A percentile compares a stretch with the other conserved stretches of the same genome.
Evolutionary conservation across 2,113 vertebrate genomes (phyloP).

Genomic region (Rutilus rutilus): DNA sequence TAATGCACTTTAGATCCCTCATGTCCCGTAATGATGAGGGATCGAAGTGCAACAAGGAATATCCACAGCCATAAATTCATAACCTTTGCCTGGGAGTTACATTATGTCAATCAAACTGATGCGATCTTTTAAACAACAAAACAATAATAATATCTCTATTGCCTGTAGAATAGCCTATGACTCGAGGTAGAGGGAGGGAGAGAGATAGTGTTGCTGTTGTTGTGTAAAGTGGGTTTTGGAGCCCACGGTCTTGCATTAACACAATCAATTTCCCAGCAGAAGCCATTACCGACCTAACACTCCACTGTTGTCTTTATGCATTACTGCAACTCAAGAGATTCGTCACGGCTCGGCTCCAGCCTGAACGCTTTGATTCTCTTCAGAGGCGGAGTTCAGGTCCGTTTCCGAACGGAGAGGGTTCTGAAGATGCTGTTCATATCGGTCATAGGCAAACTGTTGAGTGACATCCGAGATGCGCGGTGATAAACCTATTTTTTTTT

Average conservation of each 20-base stretch:
- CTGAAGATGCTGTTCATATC: not conserved
- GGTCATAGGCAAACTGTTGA: not conserved
- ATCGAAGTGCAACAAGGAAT: not conserved
- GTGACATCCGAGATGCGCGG: not conserved
- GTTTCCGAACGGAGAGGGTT: not conserved
- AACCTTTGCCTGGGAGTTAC: slow-evolving; percentile 17
- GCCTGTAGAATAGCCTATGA: not conserved
- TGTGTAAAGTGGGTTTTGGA: slow-evolving; percentile 35
- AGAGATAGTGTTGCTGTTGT: not conserved
- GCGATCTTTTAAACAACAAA: not conserved
- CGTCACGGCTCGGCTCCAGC: not conserved
- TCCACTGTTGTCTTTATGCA: slow-evolving; percentile 39
- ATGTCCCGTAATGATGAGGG: not conserved
- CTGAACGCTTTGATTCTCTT: not conserved
- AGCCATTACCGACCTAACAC: slow-evolving; percentile 33
- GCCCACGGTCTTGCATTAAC: slow-evolving; percentile 40
- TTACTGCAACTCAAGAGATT: slow-evolving; percentile 40
- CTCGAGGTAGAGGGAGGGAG: not conserved
- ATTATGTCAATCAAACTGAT: not conserved
- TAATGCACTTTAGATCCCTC: not conserved
- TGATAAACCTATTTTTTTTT: too few relatives aligned
- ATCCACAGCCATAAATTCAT: not conserved
- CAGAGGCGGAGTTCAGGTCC: not conserved
- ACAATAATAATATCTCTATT: not conserved
- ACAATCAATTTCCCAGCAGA: slow-evolving; percentile 47